phyloP scores from a whole-genome alignment of 2,888 invertebrate genomes.

The Hofmannophila pseudospretella region DNA sequence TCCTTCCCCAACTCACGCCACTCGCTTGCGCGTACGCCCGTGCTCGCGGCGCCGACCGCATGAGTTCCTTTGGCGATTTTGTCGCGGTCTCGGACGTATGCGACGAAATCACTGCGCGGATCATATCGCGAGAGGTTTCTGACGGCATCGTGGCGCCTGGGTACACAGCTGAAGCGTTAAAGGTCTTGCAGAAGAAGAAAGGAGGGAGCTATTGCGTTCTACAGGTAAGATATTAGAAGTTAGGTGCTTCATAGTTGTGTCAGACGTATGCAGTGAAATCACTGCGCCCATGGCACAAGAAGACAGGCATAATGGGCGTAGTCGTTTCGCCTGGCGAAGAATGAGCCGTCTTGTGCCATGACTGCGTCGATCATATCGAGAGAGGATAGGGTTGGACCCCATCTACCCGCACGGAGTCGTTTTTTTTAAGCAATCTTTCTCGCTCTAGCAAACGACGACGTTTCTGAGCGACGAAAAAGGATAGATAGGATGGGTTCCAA shows the following conservation, averaged over 20 bases:
- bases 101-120: constrained; percentile 92
- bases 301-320: no score
- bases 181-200: constrained; percentile 95
- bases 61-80: constrained; percentile 99
- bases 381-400: no score
- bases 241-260: not conserved
- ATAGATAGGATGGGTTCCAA: no score
- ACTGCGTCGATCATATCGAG: no score
- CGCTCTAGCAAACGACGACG: no score
- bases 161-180: constrained; percentile 89
- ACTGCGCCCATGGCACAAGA: no score
- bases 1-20: constrained; percentile 84
- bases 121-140: constrained; percentile 96
- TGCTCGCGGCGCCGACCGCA: constrained; percentile 97
- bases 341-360: no score
- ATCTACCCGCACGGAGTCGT: no score
- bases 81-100: constrained; percentile 95
- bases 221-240: constrained; percentile 66
- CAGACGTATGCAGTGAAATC: no score
- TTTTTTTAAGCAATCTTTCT: no score
- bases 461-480: no score
- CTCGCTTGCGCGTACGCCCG: constrained; percentile 95
- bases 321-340: no score
- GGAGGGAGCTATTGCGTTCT: constrained; percentile 94
- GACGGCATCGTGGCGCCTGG: constrained; percentile 99